These are phyloP conservation scores for Scaptomyza reducta DNA, from an alignment of 2,888 invertebrate species.

Conservation along the genomic window DNA sequence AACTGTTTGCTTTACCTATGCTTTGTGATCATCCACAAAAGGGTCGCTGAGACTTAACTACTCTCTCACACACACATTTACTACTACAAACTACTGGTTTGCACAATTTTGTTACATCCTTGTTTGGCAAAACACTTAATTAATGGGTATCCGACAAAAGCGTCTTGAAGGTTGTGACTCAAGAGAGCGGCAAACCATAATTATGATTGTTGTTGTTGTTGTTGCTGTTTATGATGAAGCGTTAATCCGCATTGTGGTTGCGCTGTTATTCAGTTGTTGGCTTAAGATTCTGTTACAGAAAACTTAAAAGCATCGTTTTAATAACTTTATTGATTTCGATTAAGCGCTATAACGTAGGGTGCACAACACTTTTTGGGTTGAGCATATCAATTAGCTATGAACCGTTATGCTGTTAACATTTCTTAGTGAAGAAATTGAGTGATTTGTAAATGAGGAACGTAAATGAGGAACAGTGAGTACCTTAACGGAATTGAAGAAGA, in stretches of 20 bases:
- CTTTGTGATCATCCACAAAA: background rate
- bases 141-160: conserved; percentile 1
- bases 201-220: conserved; percentile 61
- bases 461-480: no score
- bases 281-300: conserved; percentile 78
- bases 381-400: conserved; percentile 24
- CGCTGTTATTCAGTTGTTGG: conserved; percentile 68
- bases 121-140: background rate
- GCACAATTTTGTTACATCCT: background rate
- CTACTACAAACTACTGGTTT: background rate
- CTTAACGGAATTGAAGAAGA: no score
- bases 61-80: background rate
- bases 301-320: conserved; percentile 77
- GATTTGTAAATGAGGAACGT: no score
- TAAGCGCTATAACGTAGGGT: conserved; percentile 73
- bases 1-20: background rate
- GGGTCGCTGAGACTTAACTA: background rate
- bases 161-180: conserved; percentile 25
- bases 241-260: conserved; percentile 74
- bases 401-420: no score
- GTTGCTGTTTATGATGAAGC: conserved; percentile 72
- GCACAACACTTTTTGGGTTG: background rate
- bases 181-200: conserved; percentile 74
- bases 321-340: conserved; percentile 79
- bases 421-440: no score